Evolutionary conservation across 1,140 invertebrate genomes (phyloP).

Genomic region (Drosophila kanapiae): DNA sequence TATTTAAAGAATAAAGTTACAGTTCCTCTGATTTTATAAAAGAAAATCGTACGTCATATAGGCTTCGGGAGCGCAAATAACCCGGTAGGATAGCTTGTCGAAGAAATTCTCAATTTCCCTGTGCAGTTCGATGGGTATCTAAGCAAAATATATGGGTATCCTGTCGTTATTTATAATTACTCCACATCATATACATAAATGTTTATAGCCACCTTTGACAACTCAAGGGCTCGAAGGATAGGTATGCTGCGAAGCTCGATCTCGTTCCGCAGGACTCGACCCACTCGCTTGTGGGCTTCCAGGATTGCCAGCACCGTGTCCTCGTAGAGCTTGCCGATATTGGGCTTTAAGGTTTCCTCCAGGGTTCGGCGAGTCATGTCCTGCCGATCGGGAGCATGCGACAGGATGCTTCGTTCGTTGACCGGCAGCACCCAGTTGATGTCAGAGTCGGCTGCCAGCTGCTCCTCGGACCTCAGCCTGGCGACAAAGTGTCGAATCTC

Average conservation of each 20-base stretch:
- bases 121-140: conserved; percentile 46
- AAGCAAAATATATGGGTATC: background rate
- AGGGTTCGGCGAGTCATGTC: conserved; percentile 48
- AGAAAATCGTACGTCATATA: conserved; percentile 60
- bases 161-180: background rate
- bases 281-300: conserved; percentile 25
- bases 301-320: conserved; percentile 30
- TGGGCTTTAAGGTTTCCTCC: conserved; percentile 5
- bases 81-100: conserved; percentile 68
- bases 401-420: conserved; percentile 48
- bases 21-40: background rate
- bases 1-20: background rate
- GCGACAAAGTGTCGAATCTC: conserved; percentile 56
- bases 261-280: conserved; percentile 26
- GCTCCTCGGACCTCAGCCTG: conserved; percentile 43
- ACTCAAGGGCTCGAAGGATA: conserved; percentile 11
- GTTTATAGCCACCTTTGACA: conserved; percentile 4
- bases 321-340: conserved; percentile 62
- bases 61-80: conserved; percentile 50
- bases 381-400: conserved; percentile 24
- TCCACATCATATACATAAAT: background rate
- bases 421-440: conserved; percentile 58
- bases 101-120: conserved; percentile 52
- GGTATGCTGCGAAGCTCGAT: conserved; percentile 23
- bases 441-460: background rate